Conservation (phyloP, 2,888 invertebrate genomes). For the Tholera decimalis region DNA sequence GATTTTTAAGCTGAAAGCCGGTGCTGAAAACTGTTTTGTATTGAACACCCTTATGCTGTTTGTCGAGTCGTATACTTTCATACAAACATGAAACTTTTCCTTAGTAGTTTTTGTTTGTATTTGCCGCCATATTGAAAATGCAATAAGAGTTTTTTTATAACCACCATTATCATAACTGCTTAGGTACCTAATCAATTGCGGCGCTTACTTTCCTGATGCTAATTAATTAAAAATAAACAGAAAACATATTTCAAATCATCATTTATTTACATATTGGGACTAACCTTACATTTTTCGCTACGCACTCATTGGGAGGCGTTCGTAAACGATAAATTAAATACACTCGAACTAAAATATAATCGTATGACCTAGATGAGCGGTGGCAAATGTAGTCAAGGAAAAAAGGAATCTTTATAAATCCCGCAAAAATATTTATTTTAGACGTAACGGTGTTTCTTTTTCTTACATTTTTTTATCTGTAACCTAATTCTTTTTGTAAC, state of each 20-base stretch:
- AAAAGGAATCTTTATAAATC: constrained; percentile 25
- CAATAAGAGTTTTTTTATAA: constrained; percentile 6
- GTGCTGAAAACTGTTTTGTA: neutral
- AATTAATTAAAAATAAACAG: constrained; percentile 60
- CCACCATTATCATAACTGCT: neutral
- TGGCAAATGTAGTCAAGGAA: constrained; percentile 52
- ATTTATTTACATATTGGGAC: constrained; percentile 80
- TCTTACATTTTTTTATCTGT: constrained; percentile 44
- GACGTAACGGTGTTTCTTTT: constrained; percentile 37
- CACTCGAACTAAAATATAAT: constrained; percentile 65
- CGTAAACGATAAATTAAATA: constrained; percentile 64
- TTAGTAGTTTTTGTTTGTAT: neutral
- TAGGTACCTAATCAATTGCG: constrained; percentile 2
- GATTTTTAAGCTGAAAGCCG: neutral
- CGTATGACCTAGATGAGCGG: constrained; percentile 64
- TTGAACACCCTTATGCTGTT: neutral
- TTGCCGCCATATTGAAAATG: constrained; percentile 54
- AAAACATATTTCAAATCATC: constrained; percentile 70
- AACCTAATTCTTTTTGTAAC: constrained; percentile 32
- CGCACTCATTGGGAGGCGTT: constrained; percentile 60
- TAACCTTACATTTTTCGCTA: constrained; percentile 73
- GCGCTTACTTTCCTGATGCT: constrained; percentile 3
- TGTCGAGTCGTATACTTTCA: no score
- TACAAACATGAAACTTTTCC: neutral
- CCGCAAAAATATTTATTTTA: constrained; percentile 46